These are phyloP conservation scores for Gymnothorax javanicus DNA, from an alignment of 2,797 vertebrate species.

Conservation along the genomic window DNA sequence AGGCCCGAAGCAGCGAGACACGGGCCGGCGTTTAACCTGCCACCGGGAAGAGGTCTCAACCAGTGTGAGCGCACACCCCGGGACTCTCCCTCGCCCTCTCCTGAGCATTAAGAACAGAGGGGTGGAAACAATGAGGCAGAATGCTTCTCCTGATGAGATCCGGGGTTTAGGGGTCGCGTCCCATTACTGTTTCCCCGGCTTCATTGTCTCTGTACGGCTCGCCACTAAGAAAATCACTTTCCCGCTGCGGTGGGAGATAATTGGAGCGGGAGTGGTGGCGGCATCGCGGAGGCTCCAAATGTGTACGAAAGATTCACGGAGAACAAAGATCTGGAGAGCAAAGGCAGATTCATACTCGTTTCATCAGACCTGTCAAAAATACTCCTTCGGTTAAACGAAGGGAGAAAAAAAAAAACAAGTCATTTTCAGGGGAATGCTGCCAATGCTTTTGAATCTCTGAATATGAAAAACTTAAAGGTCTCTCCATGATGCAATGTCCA, in stretches of 20 bases:
- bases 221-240: conserved; percentile 53
- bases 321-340: background rate
- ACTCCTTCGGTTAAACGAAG: background rate
- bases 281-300: background rate
- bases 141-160: conserved; percentile 64
- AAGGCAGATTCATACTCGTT: background rate
- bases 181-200: conserved; percentile 50
- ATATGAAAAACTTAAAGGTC: conserved; percentile 2
- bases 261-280: conserved; percentile 36
- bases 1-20: background rate
- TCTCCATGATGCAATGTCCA: background rate
- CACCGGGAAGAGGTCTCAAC: conserved; percentile 47
- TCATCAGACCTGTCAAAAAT: background rate
- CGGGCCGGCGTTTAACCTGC: conserved; percentile 66
- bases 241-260: conserved; percentile 53
- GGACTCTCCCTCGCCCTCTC: background rate
- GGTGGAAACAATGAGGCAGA: conserved; percentile 53
- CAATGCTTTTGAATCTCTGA: background rate
- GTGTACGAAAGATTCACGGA: background rate
- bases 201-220: conserved; percentile 35
- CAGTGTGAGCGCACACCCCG: conserved; percentile 28
- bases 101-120: conserved; percentile 26
- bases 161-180: conserved; percentile 51
- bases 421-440: background rate
- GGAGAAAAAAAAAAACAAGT: background rate